Evolutionary conservation across 2,888 invertebrate genomes (phyloP).

Genomic region (Leptura quadrifasciata): DNA sequence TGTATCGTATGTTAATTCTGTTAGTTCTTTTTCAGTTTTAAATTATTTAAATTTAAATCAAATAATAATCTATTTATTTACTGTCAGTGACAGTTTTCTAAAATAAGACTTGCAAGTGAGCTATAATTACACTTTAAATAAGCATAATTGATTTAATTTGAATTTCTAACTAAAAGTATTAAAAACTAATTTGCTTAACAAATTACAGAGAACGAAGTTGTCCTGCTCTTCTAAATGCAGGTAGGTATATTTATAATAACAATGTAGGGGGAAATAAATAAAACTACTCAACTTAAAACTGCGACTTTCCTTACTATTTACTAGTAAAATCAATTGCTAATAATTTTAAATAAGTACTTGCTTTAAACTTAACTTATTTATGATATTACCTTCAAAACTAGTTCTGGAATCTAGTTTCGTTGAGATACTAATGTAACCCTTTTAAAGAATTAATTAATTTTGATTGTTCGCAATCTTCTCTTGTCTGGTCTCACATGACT

Average conservation of each 20-base stretch:
- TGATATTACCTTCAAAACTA: background rate
- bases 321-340: background rate
- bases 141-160: slow-evolving; percentile 7
- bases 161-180: slow-evolving; percentile 4
- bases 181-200: slow-evolving; percentile 7
- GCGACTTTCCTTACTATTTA: background rate
- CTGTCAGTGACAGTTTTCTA: background rate
- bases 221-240: background rate
- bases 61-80: background rate
- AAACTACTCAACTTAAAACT: background rate
- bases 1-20: no score
- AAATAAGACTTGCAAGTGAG: background rate
- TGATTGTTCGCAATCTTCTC: no score
- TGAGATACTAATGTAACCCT: background rate
- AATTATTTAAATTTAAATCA: background rate
- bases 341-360: background rate
- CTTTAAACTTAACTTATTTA: background rate
- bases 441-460: background rate
- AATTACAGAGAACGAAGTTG: background rate
- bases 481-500: no score
- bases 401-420: background rate
- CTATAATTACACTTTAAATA: slow-evolving; percentile 1
- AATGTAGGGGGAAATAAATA: background rate
- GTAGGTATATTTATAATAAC: background rate
- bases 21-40: background rate